phyloP scores from a whole-genome alignment of 2,113 vertebrate species.

The Alligator sinensis region DNA sequence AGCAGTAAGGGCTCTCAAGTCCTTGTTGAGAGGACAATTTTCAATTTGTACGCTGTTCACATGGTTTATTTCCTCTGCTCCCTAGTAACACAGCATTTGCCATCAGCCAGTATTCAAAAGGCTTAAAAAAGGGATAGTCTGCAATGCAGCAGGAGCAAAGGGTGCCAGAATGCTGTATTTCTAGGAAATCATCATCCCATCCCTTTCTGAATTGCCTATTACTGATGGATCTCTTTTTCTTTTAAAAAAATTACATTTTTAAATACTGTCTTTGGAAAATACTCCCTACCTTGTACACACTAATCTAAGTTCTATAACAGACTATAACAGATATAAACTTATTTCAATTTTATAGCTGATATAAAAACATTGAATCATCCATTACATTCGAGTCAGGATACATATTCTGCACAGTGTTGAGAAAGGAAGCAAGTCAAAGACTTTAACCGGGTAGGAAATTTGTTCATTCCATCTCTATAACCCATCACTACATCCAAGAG shows the following conservation, averaged over 20 bases:
- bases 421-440: background rate
- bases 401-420: background rate
- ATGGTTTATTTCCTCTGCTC: background rate
- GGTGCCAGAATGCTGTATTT: background rate
- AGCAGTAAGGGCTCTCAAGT: conserved; percentile 9
- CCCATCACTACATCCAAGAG: background rate
- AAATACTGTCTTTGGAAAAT: background rate
- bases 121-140: background rate
- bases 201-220: background rate
- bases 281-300: background rate
- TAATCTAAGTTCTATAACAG: background rate
- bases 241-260: background rate
- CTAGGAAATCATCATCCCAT: background rate
- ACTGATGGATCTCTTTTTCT: no score
- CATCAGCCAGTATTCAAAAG: conserved; percentile 6
- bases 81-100: conserved; percentile 2
- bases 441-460: background rate
- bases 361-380: background rate
- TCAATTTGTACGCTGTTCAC: background rate
- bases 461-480: rapidly evolving
- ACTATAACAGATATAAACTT: background rate
- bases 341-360: background rate
- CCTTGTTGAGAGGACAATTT: background rate
- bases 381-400: background rate
- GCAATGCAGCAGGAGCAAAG: background rate